Conservation (phyloP, 2,888 invertebrate species). For the Pandemis corylana region DNA sequence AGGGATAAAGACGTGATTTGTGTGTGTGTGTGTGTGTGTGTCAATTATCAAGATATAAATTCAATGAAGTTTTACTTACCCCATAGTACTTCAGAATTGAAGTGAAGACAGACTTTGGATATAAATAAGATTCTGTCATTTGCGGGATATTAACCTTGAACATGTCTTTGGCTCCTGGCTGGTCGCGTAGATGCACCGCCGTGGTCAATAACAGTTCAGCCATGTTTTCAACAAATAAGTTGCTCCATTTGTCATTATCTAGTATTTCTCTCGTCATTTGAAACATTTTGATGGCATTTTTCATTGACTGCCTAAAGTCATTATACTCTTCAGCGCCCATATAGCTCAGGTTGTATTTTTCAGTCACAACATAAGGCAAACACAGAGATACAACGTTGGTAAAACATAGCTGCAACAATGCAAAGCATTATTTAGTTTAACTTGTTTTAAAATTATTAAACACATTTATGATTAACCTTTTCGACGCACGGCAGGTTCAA, state of each 20-base stretch:
- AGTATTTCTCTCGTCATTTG: constrained; percentile 64
- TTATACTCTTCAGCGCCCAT: constrained; percentile 48
- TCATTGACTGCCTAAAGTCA: constrained; percentile 50
- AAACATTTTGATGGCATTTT: constrained; percentile 64
- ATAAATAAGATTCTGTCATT: constrained; percentile 68
- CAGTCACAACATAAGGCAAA: constrained; percentile 70
- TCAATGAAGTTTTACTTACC: constrained; percentile 55
- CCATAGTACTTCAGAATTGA: constrained; percentile 77
- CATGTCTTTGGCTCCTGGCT: constrained; percentile 58
- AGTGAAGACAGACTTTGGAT: constrained; percentile 66
- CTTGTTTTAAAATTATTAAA: not conserved
- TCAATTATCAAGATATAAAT: not conserved
- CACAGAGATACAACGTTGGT: constrained; percentile 68
- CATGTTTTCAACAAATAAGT: constrained; percentile 73
- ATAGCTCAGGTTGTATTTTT: constrained; percentile 63
- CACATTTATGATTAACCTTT: not conserved
- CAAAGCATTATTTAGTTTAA: not conserved
- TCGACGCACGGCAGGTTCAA: no score
- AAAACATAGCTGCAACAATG: constrained; percentile 64
- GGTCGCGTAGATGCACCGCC: constrained; percentile 68
- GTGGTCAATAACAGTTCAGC: constrained; percentile 66
- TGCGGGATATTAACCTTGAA: constrained; percentile 61
- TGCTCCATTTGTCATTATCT: constrained; percentile 66
- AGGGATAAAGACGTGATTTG: no score
- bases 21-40: no score